Percentiles rank a stretch among this genome's conserved stretches.
Evolutionary conservation across 2,113 vertebrate species (phyloP).

Genomic region (Pygoscelis adeliae): DNA sequence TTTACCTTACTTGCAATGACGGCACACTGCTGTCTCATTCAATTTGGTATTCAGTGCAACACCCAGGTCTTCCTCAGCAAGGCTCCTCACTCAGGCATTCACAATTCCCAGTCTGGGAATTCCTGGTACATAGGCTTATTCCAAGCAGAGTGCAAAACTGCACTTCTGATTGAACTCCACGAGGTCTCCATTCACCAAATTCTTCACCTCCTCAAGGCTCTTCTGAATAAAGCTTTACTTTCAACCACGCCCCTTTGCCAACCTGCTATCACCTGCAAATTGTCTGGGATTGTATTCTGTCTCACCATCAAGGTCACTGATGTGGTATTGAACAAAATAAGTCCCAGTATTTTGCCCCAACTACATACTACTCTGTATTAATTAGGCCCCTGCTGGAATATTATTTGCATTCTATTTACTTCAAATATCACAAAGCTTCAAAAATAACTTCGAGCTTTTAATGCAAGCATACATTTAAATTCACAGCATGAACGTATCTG

Average conservation of each 20-base stretch:
- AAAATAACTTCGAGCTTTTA: background rate
- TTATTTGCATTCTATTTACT: background rate
- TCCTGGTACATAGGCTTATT: background rate
- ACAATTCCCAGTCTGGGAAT: background rate
- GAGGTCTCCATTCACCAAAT: background rate
- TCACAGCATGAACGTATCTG: background rate
- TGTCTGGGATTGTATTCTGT: background rate
- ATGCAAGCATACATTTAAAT: background rate
- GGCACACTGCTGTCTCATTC: background rate
- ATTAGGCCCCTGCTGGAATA: background rate
- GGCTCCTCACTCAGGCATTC: background rate
- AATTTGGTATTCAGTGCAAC: background rate
- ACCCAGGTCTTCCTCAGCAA: background rate
- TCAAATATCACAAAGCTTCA: background rate
- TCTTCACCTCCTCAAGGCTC: background rate
- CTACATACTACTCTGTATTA: background rate
- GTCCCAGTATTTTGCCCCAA: background rate
- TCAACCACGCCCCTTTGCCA: background rate
- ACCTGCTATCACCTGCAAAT: background rate
- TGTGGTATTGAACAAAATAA: background rate
- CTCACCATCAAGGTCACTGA: background rate
- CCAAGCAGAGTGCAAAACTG: background rate
- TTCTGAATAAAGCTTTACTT: background rate
- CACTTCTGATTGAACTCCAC: background rate
- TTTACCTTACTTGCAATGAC: background rate